Conservation (phyloP, 2,113 vertebrate species). For the Sakesphorus luctuosus region DNA sequence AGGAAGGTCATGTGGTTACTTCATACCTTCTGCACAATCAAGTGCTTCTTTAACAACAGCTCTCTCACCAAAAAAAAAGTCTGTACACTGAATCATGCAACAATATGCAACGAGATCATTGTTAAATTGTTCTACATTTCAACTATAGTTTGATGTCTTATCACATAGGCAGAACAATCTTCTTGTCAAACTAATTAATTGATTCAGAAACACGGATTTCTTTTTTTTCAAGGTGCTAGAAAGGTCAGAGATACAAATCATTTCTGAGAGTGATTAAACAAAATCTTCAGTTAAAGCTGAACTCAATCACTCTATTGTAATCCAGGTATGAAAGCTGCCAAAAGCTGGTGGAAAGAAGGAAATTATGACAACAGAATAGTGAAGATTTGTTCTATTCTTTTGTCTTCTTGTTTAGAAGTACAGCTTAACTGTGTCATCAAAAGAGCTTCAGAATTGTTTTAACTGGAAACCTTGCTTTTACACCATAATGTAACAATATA, state of each 20-base stretch:
- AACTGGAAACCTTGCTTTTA: background rate
- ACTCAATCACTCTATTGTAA: background rate
- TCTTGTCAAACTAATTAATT: background rate
- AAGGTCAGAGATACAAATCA: background rate
- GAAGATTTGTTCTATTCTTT: background rate
- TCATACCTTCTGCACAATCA: accelerated
- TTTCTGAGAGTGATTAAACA: background rate
- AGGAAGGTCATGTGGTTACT: background rate
- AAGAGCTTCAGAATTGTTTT: background rate
- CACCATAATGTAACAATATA: background rate
- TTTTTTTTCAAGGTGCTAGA: background rate
- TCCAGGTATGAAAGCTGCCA: background rate
- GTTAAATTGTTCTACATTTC: background rate
- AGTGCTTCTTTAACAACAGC: background rate
- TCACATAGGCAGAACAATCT: background rate
- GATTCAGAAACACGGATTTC: background rate
- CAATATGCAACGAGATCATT: background rate
- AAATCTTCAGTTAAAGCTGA: background rate
- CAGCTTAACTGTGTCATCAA: background rate
- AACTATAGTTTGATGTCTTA: background rate
- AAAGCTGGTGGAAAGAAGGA: background rate
- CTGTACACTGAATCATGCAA: background rate
- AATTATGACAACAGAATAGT: background rate
- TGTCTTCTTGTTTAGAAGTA: background rate
- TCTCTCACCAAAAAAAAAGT: background rate